phyloP scores from a whole-genome alignment of 1,140 invertebrate genomes.

The Tetragonula clypearis region DNA sequence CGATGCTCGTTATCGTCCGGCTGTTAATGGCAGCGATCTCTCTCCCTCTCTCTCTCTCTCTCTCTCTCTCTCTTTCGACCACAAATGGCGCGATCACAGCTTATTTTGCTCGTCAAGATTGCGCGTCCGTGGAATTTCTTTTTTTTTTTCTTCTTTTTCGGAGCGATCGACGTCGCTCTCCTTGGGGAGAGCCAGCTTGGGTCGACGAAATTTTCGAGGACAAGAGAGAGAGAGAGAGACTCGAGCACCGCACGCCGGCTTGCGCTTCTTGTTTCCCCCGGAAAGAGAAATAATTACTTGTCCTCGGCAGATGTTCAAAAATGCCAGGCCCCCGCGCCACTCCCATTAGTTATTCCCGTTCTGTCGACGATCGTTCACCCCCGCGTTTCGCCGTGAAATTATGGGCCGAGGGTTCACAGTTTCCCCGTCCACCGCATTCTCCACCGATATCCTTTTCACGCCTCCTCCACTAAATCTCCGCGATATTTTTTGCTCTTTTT shows the following conservation, averaged over 20 bases:
- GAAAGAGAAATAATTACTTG: constrained; percentile 56
- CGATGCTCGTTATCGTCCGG: constrained; percentile 34
- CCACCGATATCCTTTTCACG: constrained; percentile 34
- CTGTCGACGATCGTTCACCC: constrained; percentile 51
- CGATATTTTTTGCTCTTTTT: background rate
- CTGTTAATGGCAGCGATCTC: constrained; percentile 23
- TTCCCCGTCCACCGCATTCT: constrained; percentile 47
- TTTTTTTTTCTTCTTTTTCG: background rate
- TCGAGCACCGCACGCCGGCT: background rate
- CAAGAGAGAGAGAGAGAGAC: background rate
- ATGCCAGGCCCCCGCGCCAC: constrained; percentile 10
- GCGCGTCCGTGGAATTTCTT: background rate
- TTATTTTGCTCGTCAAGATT: constrained; percentile 20
- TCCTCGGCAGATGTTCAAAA: constrained; percentile 60
- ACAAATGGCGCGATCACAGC: background rate
- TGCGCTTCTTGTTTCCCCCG: background rate
- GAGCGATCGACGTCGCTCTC: background rate
- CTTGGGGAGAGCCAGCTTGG: background rate
- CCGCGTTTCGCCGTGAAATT: constrained; percentile 54
- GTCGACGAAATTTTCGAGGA: constrained; percentile 14
- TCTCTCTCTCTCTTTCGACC: background rate
- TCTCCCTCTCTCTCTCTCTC: no score
- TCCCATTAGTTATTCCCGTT: constrained; percentile 64
- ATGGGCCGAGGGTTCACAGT: constrained; percentile 18
- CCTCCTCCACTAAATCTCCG: background rate